A percentile compares a stretch with the other conserved stretches of the same genome.
Conservation (phyloP, 2,797 vertebrate genomes). For the Otolemur crassicaudatus region DNA sequence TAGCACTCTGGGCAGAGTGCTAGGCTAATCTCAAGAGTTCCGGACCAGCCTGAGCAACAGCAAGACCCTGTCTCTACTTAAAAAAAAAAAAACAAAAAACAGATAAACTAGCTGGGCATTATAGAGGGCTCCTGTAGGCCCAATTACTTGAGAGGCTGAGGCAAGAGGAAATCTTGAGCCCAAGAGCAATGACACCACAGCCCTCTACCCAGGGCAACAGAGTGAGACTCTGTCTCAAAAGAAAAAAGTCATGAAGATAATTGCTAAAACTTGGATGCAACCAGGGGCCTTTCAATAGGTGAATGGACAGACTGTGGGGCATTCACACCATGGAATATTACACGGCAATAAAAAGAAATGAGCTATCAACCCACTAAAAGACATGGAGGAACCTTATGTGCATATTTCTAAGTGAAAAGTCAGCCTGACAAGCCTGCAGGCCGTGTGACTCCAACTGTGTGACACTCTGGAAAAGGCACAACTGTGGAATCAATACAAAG, state of each 20-base stretch:
- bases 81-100: too few relatives aligned
- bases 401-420: not conserved
- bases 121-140: too few relatives aligned
- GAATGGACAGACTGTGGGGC: not conserved
- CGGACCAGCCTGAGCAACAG: too few relatives aligned
- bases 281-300: not conserved
- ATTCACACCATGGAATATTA: not conserved
- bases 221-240: too few relatives aligned
- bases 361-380: not conserved
- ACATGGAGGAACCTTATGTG: not conserved
- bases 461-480: not conserved
- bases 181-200: too few relatives aligned
- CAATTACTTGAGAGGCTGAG: too few relatives aligned
- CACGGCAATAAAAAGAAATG: not conserved
- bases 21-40: too few relatives aligned
- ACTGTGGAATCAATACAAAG: not conserved
- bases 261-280: not conserved
- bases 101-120: too few relatives aligned
- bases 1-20: too few relatives aligned
- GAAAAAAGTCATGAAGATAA: not conserved
- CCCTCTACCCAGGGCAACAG: too few relatives aligned
- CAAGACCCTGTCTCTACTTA: too few relatives aligned
- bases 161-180: too few relatives aligned
- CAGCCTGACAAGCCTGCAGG: not conserved
- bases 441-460: fast-evolving